phyloP scores from a whole-genome alignment of 2,888 invertebrate genomes.

The Lasioglossum zephyrum region DNA sequence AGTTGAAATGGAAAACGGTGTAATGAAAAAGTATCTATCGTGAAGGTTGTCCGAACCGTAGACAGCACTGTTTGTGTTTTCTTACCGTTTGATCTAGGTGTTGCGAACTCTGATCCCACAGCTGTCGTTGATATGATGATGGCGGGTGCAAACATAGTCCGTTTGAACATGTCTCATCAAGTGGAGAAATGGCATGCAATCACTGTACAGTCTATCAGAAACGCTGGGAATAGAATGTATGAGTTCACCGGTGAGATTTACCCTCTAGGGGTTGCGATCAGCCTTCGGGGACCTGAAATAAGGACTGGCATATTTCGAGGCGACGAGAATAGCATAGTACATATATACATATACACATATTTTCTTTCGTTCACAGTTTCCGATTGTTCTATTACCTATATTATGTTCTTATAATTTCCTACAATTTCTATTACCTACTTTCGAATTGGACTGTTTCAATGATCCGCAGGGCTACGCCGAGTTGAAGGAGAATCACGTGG shows the following conservation, averaged over 20 bases:
- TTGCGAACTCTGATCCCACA: constrained; percentile 62
- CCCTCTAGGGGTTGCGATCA: constrained; percentile 83
- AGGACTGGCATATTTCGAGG: constrained; percentile 72
- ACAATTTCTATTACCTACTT: background rate
- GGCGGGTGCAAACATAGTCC: constrained; percentile 69
- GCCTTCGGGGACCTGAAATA: constrained; percentile 75
- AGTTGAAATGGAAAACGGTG: too few relatives aligned
- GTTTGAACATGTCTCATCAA: constrained; percentile 71
- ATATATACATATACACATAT: constrained; percentile 3
- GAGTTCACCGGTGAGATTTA: constrained; percentile 78
- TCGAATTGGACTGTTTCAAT: background rate
- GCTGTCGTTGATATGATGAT: constrained; percentile 66
- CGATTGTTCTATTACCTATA: background rate
- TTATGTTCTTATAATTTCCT: background rate
- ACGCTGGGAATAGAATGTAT: constrained; percentile 65
- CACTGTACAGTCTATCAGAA: constrained; percentile 64
- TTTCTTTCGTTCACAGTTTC: background rate
- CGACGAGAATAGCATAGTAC: constrained; percentile 61
- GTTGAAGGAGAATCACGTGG: constrained; percentile 57
- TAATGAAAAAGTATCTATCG: background rate
- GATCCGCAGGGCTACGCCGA: constrained; percentile 61
- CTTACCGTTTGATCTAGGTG: constrained; percentile 52
- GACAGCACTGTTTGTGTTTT: constrained; percentile 3
- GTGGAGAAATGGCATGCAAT: constrained; percentile 69
- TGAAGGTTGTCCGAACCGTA: background rate